Evolutionary conservation across 1,140 invertebrate species (phyloP), one percentile per base, ranked within the genome.

Genomic region (Daktulosphaira vitifoliae): DNA sequence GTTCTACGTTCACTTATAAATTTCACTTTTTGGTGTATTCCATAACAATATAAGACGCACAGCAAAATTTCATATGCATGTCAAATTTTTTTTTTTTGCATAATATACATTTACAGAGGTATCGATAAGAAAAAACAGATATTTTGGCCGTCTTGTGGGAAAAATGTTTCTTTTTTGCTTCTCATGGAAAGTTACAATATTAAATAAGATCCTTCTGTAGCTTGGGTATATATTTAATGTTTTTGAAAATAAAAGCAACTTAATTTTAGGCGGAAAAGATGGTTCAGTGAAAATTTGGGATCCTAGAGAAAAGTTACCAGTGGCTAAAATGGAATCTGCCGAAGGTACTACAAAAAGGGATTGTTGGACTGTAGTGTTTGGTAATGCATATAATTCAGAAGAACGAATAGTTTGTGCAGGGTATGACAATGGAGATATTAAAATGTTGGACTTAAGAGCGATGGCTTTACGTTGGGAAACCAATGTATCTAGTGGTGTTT

Each of bases 361-460:
- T 69, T 94, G 91, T 74, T 96, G 91, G 91, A 74, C 84, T 3
- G 90, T 93, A 9, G 80, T 83, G 13, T 93, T 94, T 72, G 91
- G 90, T 2, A 88, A 97, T 78, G 87, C 90, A 0, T 92, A 86
- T 72, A 92, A 88, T 73, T 81, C 84, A 20, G 80, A 88, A 33
- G 92, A 97, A 71, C 78, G 93, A 65, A 80, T 89, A 65, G 83
- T 97, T 1, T 85, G 84, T 66, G 87, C 92, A 39, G 95, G 94
- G 3, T 98, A 96, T 75, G 94, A 98, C 72, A 98, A 97, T 78
- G 95, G 95, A 0, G 95, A 98, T 75, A 75, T 98, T 0, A 97
- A 97, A 78, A 81, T 97, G 74, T 97, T 95, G 75, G 92, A 97
- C 78, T 77, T 98, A n/a, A 81, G 84, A 69, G 82, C 81, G 13